Conservation (phyloP, 1,140 invertebrate genomes). For the Helicoverpa zea region DNA sequence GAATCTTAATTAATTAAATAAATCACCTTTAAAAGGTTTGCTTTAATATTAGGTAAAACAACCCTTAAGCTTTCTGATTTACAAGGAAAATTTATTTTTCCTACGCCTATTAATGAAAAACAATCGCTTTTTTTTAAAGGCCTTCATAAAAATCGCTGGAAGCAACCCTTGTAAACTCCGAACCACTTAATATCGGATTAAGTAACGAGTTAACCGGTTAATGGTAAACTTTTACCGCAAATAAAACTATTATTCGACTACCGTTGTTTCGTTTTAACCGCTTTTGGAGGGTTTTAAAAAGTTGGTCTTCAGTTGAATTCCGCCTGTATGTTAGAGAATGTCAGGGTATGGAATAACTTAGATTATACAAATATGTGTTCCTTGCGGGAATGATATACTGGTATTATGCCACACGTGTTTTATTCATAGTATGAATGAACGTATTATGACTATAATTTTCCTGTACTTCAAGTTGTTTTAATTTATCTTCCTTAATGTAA, state of each 20-base stretch:
- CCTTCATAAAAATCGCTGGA: conserved; percentile 40
- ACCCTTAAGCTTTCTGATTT: conserved; percentile 19
- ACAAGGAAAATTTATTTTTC: conserved; percentile 42
- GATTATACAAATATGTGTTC: too few species aligned
- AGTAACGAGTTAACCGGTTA: conserved; percentile 47
- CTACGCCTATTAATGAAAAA: conserved; percentile 36
- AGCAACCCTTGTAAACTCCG: conserved; percentile 37
- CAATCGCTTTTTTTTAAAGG: conserved; percentile 46
- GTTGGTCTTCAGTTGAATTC: not conserved
- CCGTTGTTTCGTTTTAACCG: not conserved
- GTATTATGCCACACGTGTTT: too few species aligned
- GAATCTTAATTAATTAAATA: conserved; percentile 17
- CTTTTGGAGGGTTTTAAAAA: not conserved
- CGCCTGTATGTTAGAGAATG: too few species aligned
- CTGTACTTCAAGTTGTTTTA: too few species aligned
- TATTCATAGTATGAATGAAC: too few species aligned
- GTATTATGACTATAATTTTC: too few species aligned
- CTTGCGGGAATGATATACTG: too few species aligned
- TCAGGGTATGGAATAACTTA: too few species aligned
- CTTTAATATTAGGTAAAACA: conserved; percentile 6
- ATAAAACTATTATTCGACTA: conserved; percentile 8
- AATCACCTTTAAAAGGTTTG: conserved; percentile 11
- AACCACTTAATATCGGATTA: conserved; percentile 42
- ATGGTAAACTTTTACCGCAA: conserved; percentile 14
- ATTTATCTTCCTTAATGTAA: too few species aligned